Evolutionary conservation across 2,888 invertebrate species (phyloP).

Genomic region (Mongoloraphidia duomilia): DNA sequence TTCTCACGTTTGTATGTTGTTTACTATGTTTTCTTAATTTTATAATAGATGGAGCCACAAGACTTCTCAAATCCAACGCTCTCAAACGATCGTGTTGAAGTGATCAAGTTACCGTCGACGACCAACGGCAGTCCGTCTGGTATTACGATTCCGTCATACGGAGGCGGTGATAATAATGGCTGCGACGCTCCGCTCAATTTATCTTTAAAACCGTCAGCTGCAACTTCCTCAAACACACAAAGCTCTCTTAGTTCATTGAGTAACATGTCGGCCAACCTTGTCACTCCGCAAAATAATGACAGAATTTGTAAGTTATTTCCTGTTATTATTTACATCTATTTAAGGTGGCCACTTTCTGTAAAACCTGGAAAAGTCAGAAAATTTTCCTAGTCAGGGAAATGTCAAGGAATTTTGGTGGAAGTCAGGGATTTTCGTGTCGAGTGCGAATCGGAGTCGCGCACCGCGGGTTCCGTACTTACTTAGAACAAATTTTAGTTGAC

Average conservation of each 20-base stretch:
- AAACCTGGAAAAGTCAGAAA: too few species aligned
- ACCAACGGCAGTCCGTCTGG: constrained; percentile 32
- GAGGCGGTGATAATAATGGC: constrained; percentile 34
- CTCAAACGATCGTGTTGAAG: constrained; percentile 58
- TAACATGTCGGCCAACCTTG: constrained; percentile 35
- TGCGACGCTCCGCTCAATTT: constrained; percentile 70
- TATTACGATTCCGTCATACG: constrained; percentile 19
- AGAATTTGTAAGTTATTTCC: constrained; percentile 34
- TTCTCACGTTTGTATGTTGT: background rate
- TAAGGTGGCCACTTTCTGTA: too few species aligned
- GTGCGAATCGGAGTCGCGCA: too few species aligned
- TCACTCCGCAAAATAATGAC: constrained; percentile 22
- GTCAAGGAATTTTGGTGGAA: too few species aligned
- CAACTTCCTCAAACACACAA: constrained; percentile 18
- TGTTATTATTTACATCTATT: background rate
- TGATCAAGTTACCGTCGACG: constrained; percentile 64
- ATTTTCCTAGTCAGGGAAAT: too few species aligned
- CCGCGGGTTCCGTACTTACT: too few species aligned
- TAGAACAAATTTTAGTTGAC: too few species aligned
- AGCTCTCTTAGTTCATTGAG: constrained; percentile 44
- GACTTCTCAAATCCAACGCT: constrained; percentile 7
- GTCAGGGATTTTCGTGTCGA: too few species aligned
- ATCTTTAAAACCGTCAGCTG: constrained; percentile 54
- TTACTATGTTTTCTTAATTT: background rate
- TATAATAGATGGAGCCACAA: constrained; percentile 6